These are phyloP conservation scores for Buathra laborator DNA, from an alignment of 2,888 invertebrate genomes.

Conservation along the genomic window DNA sequence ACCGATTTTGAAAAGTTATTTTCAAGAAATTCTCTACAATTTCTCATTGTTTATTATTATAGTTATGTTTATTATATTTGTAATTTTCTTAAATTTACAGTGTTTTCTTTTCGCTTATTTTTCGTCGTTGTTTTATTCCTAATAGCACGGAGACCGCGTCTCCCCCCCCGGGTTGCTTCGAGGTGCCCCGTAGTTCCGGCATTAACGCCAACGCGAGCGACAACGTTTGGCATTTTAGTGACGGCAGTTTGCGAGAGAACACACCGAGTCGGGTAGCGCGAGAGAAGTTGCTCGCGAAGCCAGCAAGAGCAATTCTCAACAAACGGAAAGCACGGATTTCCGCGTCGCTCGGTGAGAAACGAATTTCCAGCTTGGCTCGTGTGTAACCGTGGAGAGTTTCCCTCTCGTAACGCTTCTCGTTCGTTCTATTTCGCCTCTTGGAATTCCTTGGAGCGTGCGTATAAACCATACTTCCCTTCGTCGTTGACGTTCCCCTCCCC, in stretches of 20 bases:
- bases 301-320: neutral
- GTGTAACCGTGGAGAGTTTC: slow-evolving; percentile 5
- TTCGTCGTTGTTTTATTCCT: neutral
- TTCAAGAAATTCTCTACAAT: no score
- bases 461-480: slow-evolving; percentile 26
- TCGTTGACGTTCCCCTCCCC: neutral
- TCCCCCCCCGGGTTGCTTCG: neutral
- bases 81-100: no score
- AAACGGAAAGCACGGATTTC: slow-evolving; percentile 3
- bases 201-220: slow-evolving; percentile 24
- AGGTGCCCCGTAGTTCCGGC: slow-evolving; percentile 5
- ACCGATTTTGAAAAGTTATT: no score
- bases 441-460: slow-evolving; percentile 57
- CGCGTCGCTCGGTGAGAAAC: neutral
- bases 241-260: slow-evolving; percentile 38
- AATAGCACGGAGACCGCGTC: neutral
- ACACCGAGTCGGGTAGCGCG: neutral
- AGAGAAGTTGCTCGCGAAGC: neutral
- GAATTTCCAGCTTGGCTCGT: slow-evolving; percentile 5
- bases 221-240: slow-evolving; percentile 51
- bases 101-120: neutral
- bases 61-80: no score
- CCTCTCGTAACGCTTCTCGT: slow-evolving; percentile 8
- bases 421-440: slow-evolving; percentile 60
- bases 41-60: no score